Evolutionary conservation across 2,888 invertebrate genomes (phyloP), one percentile per base, ranked within the genome.

Genomic region (Drosophila neonasuta): DNA sequence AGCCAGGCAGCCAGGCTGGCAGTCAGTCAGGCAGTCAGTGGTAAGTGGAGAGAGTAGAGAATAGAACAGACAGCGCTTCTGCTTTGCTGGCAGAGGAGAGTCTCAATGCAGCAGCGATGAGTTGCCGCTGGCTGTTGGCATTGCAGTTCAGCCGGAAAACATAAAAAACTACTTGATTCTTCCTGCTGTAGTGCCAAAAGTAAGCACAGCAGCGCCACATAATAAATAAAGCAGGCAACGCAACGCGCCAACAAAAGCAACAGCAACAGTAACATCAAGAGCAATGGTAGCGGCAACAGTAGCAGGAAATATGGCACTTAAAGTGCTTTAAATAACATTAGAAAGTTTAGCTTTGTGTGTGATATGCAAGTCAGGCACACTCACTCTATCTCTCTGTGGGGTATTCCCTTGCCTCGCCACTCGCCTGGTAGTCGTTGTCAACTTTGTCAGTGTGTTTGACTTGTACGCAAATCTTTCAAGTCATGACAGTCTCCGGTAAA

Each of bases 111-210:
- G 65, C 65, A 50, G 80, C 79, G 66, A 66, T 75, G 70, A 57
- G 66, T 61, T 76, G 71, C 80, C 67, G 67, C 65, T 76, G 68
- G 76, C 84, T 86, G 84, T 86, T 86, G 86, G 84, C 81, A 79
- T 73, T 79, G 82, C 87, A 83, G 80, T 77, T 85, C 86, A 87
- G 83, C 86, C 87, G 86, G 87, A 82, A 83, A 87, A 80, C 83
- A 87, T 85, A 83, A 87, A 87, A 83, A 85, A 83, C 87, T 83
- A 86, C 83, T 83, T 83, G 87, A 83, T 87, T 83, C 86, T 83
- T 83, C 83, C 83, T 85, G 83, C 72, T 71, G 76, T 69, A 81
- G 85, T 81, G 81, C 81, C 81, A 86, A 81, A 81, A 81, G 86
- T 86, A 84, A 80, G 86, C 81, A 79, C 76, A 79, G 81, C 68